phyloP scores from a whole-genome alignment of 2,113 vertebrate genomes.

The Cololabis saira region DNA sequence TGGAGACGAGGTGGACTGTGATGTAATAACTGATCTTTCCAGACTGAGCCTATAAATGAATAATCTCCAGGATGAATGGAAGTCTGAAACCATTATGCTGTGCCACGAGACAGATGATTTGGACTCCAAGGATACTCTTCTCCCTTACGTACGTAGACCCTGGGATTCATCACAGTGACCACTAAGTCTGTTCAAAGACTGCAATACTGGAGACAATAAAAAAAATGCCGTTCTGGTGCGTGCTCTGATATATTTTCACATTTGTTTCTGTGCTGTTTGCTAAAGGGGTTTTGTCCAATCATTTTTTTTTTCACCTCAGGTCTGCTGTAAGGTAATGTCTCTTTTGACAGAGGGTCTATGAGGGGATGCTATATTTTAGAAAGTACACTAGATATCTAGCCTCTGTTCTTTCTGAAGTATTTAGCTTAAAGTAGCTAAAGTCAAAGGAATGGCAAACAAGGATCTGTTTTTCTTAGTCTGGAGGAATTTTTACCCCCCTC shows the following conservation, averaged over 20 bases:
- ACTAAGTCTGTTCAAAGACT: no score
- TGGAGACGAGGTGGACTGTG: conserved; percentile 66
- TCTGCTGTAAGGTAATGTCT: neutral
- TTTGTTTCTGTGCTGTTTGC: neutral
- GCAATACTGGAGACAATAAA: no score
- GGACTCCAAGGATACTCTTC: conserved; percentile 1
- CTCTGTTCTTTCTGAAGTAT: neutral
- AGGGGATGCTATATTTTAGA: neutral
- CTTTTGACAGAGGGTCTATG: no score
- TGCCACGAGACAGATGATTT: conserved; percentile 24
- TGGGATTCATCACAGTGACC: no score
- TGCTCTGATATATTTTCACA: neutral
- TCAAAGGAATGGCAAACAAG: no score
- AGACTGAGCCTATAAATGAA: conserved; percentile 46
- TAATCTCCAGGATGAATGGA: conserved; percentile 63
- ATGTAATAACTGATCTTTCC: conserved; percentile 66
- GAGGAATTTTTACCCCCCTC: no score
- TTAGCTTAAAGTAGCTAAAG: no score
- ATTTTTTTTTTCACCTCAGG: neutral
- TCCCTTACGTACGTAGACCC: neutral
- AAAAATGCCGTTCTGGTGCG: neutral
- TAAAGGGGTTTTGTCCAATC: no score
- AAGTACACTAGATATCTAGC: neutral
- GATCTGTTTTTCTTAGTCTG: no score
- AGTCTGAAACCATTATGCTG: conserved; percentile 25